Base-by-base conservation (phyloP, 2,113 vertebrate genomes). In the Chauna torquata region DNA sequence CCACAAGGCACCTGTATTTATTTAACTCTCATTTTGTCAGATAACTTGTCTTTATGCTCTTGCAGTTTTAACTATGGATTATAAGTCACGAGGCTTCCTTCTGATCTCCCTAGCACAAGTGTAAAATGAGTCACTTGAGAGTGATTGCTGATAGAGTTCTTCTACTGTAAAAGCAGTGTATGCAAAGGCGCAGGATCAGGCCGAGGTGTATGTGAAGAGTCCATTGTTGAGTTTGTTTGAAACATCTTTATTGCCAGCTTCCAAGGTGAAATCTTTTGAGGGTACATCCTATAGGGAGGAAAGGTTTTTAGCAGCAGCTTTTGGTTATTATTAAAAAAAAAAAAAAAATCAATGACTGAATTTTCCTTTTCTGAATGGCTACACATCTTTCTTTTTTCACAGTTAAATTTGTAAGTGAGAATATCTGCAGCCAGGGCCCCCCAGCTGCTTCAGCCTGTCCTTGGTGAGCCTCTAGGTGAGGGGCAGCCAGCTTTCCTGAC, bases 1-100 rank as follows among this genome's bases (percentile, higher is more conserved):
- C 96, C 95, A 95, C 96, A 95, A 97, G 96, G 95, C 96, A 97
- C 97, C 97, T 97, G 96, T 97, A 97, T 97, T 97, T 97, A 95
- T 97, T 97, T 97, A 98, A 94, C 78, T 94, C 97, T 64, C 88
- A 90, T 96, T 97, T 94, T 88, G 90, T 90, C 81, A 95, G 88
- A 94, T 96, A 97, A 88, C 94, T 96, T 89, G 89, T 96, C 92
- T 94, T 96, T 93, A 84, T 82, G 40, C 82, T 91, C 62, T 89
- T 94, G 80, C 75, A 87, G 36, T 94, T 96, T 92, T 95, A 95
- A 57, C 86, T 83, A 65, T 72, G 80, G 81, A 92, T 88, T 95
- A 36, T 77, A 96, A 92, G 84, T 88, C 86, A 95, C 1, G 6
- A 76, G 72, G 79, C 72, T 91, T 92, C 75, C 57, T 89, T 94